A percentile compares a stretch with the other conserved stretches of the same genome.
Evolutionary conservation across 1,140 invertebrate genomes (phyloP).

Genomic region (Rhyacophila brunnea): DNA sequence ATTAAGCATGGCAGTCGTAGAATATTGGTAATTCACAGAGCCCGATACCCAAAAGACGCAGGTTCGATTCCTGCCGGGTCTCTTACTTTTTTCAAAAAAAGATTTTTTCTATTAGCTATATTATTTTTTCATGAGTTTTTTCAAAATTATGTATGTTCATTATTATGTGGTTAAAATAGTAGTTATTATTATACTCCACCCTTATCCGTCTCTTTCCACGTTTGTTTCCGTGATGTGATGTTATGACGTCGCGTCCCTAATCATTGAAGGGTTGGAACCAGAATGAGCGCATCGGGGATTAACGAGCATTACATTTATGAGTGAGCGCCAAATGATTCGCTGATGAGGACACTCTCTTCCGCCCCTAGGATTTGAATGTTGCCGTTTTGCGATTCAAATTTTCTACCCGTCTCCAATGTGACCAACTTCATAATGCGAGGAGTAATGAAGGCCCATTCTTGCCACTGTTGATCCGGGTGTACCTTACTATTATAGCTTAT

Average conservation of each 20-base stretch:
- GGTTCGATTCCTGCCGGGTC: too few species aligned
- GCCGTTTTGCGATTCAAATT: constrained; percentile 15
- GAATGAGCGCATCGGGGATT: constrained; percentile 17
- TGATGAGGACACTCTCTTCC: constrained; percentile 8
- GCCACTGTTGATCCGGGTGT: too few species aligned
- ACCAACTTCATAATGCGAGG: not conserved
- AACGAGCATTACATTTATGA: constrained; percentile 28
- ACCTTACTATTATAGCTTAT: too few species aligned
- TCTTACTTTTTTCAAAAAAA: too few species aligned
- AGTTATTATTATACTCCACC: not conserved
- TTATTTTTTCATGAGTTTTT: too few species aligned
- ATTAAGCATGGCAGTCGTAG: too few species aligned
- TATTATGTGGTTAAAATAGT: not conserved
- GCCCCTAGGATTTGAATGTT: constrained; percentile 15
- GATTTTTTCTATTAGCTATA: too few species aligned
- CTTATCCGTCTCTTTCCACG: not conserved
- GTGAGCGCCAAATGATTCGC: constrained; percentile 26
- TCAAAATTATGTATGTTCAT: too few species aligned
- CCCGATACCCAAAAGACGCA: too few species aligned
- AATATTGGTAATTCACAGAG: too few species aligned
- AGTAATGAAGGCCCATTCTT: too few species aligned
- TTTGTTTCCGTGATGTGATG: constrained; percentile 17
- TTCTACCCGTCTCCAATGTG: not conserved
- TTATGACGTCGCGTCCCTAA: constrained; percentile 28
- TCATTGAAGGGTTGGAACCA: constrained; percentile 29